Percentiles rank a stretch among this genome's conserved stretches.
These are phyloP conservation scores for Mystacornis crossleyi DNA, from an alignment of 2,113 vertebrate species.

Conservation along the genomic window DNA sequence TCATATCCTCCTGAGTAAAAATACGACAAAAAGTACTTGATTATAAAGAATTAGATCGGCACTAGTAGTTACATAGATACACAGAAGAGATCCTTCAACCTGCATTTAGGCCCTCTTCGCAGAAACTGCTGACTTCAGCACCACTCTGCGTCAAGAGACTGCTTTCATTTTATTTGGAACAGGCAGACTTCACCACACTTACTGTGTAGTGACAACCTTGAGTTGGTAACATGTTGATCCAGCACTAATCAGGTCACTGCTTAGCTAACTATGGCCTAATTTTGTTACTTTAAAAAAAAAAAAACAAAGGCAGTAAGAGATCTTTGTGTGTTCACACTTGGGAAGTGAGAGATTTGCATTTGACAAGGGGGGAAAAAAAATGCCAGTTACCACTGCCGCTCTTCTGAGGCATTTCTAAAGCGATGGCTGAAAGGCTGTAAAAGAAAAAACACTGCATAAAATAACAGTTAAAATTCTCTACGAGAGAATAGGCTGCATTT, in stretches of 20 bases:
- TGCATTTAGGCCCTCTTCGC: conserved; percentile 20
- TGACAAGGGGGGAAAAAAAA: not conserved
- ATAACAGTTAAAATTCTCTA: not conserved
- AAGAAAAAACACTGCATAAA: not conserved
- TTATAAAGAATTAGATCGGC: conserved; percentile 68
- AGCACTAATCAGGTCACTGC: conserved; percentile 63
- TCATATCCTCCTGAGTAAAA: conserved; percentile 43
- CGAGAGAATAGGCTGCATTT: not conserved
- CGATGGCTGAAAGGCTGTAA: not conserved
- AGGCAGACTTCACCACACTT: conserved; percentile 45
- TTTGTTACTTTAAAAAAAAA: not conserved
- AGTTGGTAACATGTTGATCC: conserved; percentile 62
- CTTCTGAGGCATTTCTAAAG: conserved; percentile 6
- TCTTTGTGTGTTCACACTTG: not conserved
- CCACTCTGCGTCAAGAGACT: not conserved
- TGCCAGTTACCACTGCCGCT: not conserved
- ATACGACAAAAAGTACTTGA: conserved; percentile 60
- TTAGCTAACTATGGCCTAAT: conserved; percentile 42
- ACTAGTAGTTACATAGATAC: not conserved
- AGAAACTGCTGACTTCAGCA: conserved; percentile 52
- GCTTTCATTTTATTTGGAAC: conserved; percentile 58
- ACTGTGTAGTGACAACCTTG: conserved; percentile 64
- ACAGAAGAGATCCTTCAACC: conserved; percentile 43
- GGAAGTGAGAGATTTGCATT: conserved; percentile 29
- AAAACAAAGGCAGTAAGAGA: not conserved